A percentile compares a stretch with the other conserved stretches of the same genome.
phyloP scores from a whole-genome alignment of 2,888 invertebrate species.

The Argyresthia albistria region DNA sequence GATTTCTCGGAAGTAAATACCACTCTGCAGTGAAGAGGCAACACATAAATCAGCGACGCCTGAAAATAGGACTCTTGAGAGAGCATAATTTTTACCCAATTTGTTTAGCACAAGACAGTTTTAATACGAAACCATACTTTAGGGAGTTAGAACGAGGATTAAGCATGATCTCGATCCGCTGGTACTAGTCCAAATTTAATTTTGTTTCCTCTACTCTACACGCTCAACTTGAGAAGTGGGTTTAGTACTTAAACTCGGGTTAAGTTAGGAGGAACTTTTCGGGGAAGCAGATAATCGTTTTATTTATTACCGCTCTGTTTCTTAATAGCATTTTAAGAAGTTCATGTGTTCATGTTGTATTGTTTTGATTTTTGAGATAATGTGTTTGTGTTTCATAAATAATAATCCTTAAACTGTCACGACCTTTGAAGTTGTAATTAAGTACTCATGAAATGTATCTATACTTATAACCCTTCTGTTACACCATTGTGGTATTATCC shows the following conservation, averaged over 20 bases:
- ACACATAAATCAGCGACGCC: conserved; percentile 9
- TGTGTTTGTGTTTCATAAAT: too few species aligned
- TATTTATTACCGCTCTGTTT: background rate
- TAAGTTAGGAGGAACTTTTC: background rate
- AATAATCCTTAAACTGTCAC: too few species aligned
- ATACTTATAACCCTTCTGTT: too few species aligned
- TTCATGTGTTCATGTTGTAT: too few species aligned
- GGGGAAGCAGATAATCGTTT: background rate
- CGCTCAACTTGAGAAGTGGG: conserved; percentile 18
- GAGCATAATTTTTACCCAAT: conserved; percentile 12
- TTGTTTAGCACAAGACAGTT: conserved; percentile 13
- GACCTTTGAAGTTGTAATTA: too few species aligned
- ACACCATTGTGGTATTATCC: too few species aligned
- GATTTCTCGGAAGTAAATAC: background rate
- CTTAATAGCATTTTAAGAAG: too few species aligned
- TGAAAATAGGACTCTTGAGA: conserved; percentile 11
- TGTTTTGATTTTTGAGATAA: too few species aligned
- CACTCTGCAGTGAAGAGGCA: background rate
- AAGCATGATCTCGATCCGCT: conserved; percentile 52
- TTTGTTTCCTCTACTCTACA: conserved; percentile 57
- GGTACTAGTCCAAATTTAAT: conserved; percentile 50
- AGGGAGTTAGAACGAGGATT: conserved; percentile 42
- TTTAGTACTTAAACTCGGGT: background rate
- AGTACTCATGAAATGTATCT: too few species aligned
- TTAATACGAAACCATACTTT: conserved; percentile 22